phyloP scores from a whole-genome alignment of 2,888 invertebrate genomes.

The Fissipunctia ypsillon region DNA sequence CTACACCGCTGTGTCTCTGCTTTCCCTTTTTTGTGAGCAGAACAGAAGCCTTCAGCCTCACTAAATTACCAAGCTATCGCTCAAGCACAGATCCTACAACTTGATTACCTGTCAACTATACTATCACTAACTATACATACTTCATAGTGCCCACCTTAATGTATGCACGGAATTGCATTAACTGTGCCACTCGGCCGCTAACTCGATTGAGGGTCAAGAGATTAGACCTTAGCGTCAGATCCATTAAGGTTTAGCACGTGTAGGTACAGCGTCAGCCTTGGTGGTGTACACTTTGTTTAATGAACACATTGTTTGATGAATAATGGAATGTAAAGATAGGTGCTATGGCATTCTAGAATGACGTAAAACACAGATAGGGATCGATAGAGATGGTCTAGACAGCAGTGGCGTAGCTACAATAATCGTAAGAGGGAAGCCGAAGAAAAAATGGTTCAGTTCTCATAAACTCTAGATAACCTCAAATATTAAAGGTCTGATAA shows the following conservation, averaged over 20 bases:
- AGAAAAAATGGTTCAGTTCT: no score
- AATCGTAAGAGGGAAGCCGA: no score
- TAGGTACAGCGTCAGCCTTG: slow-evolving; percentile 22
- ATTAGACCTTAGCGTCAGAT: slow-evolving; percentile 36
- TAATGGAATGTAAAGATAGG: slow-evolving; percentile 6
- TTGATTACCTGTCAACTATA: slow-evolving; percentile 24
- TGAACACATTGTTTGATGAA: slow-evolving; percentile 15
- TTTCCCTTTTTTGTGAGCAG: background rate
- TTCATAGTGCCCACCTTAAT: slow-evolving; percentile 41
- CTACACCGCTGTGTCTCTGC: background rate
- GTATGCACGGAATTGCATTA: slow-evolving; percentile 66
- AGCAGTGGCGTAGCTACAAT: no score
- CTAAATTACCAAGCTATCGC: slow-evolving; percentile 3
- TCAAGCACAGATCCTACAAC: slow-evolving; percentile 22
- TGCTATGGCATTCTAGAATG: background rate
- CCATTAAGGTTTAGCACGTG: slow-evolving; percentile 19
- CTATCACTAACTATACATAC: slow-evolving; percentile 4
- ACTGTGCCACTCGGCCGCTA: slow-evolving; percentile 41
- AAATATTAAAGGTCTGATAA: no score
- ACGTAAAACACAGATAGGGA: background rate
- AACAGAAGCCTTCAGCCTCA: background rate
- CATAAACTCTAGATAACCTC: no score
- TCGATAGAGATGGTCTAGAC: background rate
- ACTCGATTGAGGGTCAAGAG: slow-evolving; percentile 64
- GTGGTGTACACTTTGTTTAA: slow-evolving; percentile 13